phyloP scores from a whole-genome alignment of 1,140 invertebrate species.

The Armadillidium nasatum region DNA sequence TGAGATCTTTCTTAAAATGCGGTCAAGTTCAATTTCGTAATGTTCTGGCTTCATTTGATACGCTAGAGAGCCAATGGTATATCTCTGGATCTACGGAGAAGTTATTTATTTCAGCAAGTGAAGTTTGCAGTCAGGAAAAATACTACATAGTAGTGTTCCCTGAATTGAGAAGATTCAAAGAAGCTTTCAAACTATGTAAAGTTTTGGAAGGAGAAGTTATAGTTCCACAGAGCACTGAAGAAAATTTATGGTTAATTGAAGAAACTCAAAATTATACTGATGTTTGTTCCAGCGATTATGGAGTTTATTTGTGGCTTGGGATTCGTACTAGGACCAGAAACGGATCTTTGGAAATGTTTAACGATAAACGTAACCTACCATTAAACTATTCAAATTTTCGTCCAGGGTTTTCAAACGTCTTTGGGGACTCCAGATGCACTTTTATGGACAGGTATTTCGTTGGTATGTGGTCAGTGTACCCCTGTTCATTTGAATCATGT shows the following conservation, averaged over 20 bases:
- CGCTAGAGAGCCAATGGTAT: conserved; percentile 27
- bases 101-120: background rate
- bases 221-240: conserved; percentile 25
- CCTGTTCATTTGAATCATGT: conserved; percentile 35
- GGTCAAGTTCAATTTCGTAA: background rate
- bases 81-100: conserved; percentile 19
- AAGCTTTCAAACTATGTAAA: conserved; percentile 30
- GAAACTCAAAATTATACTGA: conserved; percentile 2
- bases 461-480: conserved; percentile 31
- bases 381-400: conserved; percentile 36
- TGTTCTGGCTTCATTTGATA: conserved; percentile 22
- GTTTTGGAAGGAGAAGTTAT: conserved; percentile 33
- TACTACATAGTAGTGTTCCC: conserved; percentile 34
- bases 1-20: conserved; percentile 30
- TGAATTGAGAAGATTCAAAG: conserved; percentile 29
- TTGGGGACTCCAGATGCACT: conserved; percentile 23
- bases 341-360: conserved; percentile 19
- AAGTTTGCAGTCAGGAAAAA: conserved; percentile 19
- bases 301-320: conserved; percentile 36
- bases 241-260: conserved; percentile 26
- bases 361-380: conserved; percentile 23
- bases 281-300: conserved; percentile 31
- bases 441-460: conserved; percentile 28
- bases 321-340: background rate
- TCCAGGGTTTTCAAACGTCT: conserved; percentile 13